phyloP scores from a whole-genome alignment of 2,888 invertebrate genomes.

The Sturmia bella region DNA sequence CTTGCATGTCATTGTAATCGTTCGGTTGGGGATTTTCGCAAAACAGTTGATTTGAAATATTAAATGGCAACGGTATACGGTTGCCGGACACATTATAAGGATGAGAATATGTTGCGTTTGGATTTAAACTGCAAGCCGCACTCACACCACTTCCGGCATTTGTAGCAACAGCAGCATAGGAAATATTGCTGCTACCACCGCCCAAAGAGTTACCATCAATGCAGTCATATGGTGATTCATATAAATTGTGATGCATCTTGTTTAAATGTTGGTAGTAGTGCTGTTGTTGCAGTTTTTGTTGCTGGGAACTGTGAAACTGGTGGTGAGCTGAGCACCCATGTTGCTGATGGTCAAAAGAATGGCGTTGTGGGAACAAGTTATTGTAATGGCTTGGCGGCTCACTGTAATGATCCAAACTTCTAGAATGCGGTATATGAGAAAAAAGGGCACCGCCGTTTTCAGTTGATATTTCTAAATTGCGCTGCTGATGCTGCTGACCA shows the following conservation, averaged over 20 bases:
- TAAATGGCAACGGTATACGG: constrained; percentile 81
- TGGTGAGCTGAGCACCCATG: constrained; percentile 73
- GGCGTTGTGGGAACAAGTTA: constrained; percentile 77
- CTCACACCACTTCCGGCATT: constrained; percentile 56
- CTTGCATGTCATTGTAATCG: constrained; percentile 65
- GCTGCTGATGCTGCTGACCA: constrained; percentile 70
- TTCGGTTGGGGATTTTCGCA: constrained; percentile 68
- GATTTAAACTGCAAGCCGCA: constrained; percentile 52
- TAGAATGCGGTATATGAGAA: constrained; percentile 80
- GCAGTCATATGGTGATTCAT: constrained; percentile 80
- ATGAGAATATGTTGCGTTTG: constrained; percentile 73
- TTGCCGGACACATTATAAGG: constrained; percentile 81
- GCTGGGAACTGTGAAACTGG: constrained; percentile 63
- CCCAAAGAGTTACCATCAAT: constrained; percentile 78
- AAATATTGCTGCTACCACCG: constrained; percentile 73
- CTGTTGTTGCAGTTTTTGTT: constrained; percentile 66
- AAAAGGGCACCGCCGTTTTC: constrained; percentile 61
- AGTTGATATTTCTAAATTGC: constrained; percentile 43
- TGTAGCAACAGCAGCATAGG: constrained; percentile 77
- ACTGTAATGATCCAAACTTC: constrained; percentile 81
- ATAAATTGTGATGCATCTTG: constrained; percentile 74
- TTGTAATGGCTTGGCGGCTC: constrained; percentile 72
- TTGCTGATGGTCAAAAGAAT: constrained; percentile 81
- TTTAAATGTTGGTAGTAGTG: constrained; percentile 62
- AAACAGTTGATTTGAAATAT: constrained; percentile 79